Conservation (phyloP, 2,888 invertebrate species). For the Drosophila peninsularis region DNA sequence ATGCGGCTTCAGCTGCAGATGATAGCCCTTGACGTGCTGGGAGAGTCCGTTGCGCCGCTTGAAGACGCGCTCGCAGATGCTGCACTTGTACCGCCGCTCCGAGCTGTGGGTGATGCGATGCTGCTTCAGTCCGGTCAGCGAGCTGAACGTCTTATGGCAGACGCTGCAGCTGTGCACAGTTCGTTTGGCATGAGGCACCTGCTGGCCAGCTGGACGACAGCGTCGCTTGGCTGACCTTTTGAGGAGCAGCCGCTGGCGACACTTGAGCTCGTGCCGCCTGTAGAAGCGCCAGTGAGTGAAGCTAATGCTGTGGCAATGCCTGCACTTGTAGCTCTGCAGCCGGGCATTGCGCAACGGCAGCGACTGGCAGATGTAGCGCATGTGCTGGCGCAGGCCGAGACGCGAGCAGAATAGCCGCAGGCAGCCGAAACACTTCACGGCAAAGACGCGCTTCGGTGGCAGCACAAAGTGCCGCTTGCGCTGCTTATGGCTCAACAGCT, state of each 20-base stretch:
- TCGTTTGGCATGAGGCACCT: constrained; percentile 1
- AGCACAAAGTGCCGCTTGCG: constrained; percentile 48
- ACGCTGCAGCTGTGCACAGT: constrained; percentile 51
- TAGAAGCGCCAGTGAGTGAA: constrained; percentile 81
- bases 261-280: constrained; percentile 76
- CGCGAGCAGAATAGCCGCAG: constrained; percentile 75
- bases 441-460: constrained; percentile 40
- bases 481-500: constrained; percentile 67
- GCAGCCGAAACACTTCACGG: constrained; percentile 75
- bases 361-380: constrained; percentile 80
- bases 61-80: constrained; percentile 81
- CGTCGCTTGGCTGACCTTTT: not conserved
- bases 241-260: constrained; percentile 38
- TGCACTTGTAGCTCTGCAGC: constrained; percentile 75
- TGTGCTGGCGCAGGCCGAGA: constrained; percentile 82
- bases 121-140: constrained; percentile 77
- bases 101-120: constrained; percentile 83
- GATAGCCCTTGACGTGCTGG: constrained; percentile 83
- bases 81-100: constrained; percentile 81
- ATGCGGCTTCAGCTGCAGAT: constrained; percentile 83
- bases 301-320: constrained; percentile 71
- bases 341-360: constrained; percentile 65
- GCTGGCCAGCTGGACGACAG: constrained; percentile 1
- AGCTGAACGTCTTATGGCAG: constrained; percentile 63
- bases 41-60: constrained; percentile 83